Base-by-base conservation (phyloP, 2,113 vertebrate genomes). In the Laticauda laticaudata region DNA sequence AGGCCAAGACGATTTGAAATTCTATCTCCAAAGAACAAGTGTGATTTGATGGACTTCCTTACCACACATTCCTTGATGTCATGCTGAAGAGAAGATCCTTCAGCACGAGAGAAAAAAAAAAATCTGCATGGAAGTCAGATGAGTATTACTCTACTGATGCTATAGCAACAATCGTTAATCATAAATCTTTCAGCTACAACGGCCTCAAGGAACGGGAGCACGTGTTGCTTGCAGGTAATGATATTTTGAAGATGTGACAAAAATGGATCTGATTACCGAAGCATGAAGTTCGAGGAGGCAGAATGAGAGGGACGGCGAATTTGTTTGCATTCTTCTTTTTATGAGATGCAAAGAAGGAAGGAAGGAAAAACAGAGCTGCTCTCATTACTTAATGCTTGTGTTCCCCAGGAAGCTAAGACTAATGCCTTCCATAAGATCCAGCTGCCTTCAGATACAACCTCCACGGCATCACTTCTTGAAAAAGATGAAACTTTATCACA, bases 311-410 rank as follows among this genome's bases (percentile, higher is more conserved):
- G 95, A 88, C 29, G 91, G 91, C 88, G 92, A 96, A 90, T 81
- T 54, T 93, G 39, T 95, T 96, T 95, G 93, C 94, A 96, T 95
- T 93, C 94, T 96, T 97, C 94, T 96, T 96, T 95, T 93, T n/a
- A 93, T 92, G 86, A 96, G 95, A 93, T 53, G 90, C 29, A 9
- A 29, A 87, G 59, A 86, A 96, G 92, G 92, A 34, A 69, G 64
- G 64, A n/a, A 34, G 64, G 64, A 2, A 69, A 15, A 69, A 14
- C 29, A 92, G 92, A 88, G 21, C 81, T 90, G 94, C 91, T 92
- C n/a, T 88, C 21, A 64, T 14, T 91, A 61, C 90, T n/a, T 21
- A 86, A 88, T 51, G 91, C 26, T 12, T 89, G 92, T 54, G 61
- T 24, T 93, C 92, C 91, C 85, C 91, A 89, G 8, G 54, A 92